phyloP scores from a whole-genome alignment of 2,113 vertebrate genomes.

The Cyprinodon tularosa region DNA sequence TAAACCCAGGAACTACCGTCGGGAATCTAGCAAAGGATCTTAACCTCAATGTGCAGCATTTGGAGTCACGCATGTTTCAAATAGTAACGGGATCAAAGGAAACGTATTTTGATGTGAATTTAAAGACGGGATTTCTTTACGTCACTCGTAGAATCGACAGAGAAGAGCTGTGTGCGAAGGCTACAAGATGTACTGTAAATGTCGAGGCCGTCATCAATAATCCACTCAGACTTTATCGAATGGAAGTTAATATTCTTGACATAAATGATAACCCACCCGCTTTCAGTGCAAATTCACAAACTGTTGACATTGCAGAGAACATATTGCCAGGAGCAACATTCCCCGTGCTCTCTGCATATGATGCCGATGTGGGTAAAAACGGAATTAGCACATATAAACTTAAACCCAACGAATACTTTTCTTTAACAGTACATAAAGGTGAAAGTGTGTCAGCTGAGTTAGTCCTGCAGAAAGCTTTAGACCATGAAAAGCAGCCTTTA shows the following conservation, averaged over 20 bases:
- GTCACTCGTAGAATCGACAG: slow-evolving; percentile 71
- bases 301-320: slow-evolving; percentile 62
- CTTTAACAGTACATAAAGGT: slow-evolving; percentile 68
- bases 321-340: slow-evolving; percentile 56
- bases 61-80: slow-evolving; percentile 74
- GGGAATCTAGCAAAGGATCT: slow-evolving; percentile 80
- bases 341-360: slow-evolving; percentile 39
- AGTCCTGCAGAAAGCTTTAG: slow-evolving; percentile 80
- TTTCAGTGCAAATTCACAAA: slow-evolving; percentile 56
- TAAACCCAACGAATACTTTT: slow-evolving; percentile 74
- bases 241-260: slow-evolving; percentile 70
- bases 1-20: slow-evolving; percentile 72
- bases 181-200: slow-evolving; percentile 49
- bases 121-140: slow-evolving; percentile 73
- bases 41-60: slow-evolving; percentile 65
- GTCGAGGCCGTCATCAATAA: slow-evolving; percentile 71
- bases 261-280: slow-evolving; percentile 72
- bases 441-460: slow-evolving; percentile 78
- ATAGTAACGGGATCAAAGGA: slow-evolving; percentile 66
- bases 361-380: slow-evolving; percentile 66
- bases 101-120: slow-evolving; percentile 77
- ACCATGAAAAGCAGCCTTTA: slow-evolving; percentile 76
- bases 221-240: slow-evolving; percentile 68
- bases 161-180: slow-evolving; percentile 61
- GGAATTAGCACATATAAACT: slow-evolving; percentile 78